Conservation (phyloP, 2,888 invertebrate genomes). For the Sclerodermus sp. region DNA sequence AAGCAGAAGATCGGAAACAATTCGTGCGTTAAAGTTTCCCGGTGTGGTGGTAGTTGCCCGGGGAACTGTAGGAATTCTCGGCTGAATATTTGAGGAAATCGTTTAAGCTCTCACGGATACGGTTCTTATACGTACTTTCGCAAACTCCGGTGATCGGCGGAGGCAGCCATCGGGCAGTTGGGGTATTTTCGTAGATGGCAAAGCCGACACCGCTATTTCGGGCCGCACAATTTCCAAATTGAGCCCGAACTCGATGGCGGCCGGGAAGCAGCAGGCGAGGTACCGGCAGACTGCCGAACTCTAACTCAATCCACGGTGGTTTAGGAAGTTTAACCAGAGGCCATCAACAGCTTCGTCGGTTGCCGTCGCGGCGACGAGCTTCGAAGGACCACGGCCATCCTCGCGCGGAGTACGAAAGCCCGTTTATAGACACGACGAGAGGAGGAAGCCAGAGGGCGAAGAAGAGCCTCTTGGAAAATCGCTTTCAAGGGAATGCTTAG, state of each 20-base stretch:
- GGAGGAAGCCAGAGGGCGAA: background rate
- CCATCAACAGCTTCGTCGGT: constrained; percentile 40
- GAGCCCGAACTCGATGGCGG: constrained; percentile 24
- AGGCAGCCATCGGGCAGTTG: constrained; percentile 8
- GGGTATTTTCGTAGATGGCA: constrained; percentile 10
- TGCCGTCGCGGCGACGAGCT: constrained; percentile 22
- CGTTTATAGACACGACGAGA: background rate
- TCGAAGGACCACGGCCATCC: background rate
- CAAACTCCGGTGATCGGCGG: constrained; percentile 12
- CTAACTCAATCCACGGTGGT: constrained; percentile 38
- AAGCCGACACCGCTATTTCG: constrained; percentile 23
- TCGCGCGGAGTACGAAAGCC: background rate
- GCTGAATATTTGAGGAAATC: background rate
- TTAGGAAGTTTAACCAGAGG: constrained; percentile 43
- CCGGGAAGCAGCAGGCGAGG: constrained; percentile 7
- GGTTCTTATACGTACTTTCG: constrained; percentile 16
- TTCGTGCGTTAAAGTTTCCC: no score
- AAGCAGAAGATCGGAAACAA: no score
- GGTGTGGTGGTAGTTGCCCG: no score
- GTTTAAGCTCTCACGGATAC: background rate
- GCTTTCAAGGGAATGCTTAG: background rate
- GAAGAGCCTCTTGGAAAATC: background rate
- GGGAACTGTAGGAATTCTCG: no score
- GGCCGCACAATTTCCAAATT: constrained; percentile 32
- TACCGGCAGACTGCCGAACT: constrained; percentile 29